Conservation (phyloP, 53 echinoderm and acorn worm genomes). For the Astropecten irregularis region DNA sequence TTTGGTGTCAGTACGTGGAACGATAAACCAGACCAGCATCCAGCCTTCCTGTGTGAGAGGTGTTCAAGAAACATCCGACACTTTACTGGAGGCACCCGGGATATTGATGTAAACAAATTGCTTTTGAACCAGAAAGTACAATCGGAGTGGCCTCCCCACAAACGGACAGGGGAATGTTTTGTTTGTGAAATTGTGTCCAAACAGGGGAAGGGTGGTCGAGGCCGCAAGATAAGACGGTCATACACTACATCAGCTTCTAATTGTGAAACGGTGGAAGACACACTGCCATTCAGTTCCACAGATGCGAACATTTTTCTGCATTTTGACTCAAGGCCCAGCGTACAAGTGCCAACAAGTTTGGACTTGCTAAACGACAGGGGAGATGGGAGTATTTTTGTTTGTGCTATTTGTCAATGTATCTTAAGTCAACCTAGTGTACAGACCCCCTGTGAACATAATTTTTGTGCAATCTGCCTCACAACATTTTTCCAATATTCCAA, state of each 20-base stretch:
- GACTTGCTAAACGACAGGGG: not conserved
- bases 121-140: not conserved
- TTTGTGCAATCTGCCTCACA: not conserved
- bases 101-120: not conserved
- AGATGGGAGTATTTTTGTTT: not conserved
- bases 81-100: not conserved
- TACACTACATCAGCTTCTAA: not conserved
- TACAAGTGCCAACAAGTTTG: not conserved
- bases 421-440: not conserved
- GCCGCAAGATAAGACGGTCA: not conserved
- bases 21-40: not conserved
- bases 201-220: not conserved
- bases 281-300: not conserved
- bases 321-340: not conserved
- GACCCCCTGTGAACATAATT: slow-evolving; percentile 7
- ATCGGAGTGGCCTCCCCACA: not conserved
- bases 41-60: not conserved
- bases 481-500: not conserved
- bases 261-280: too few species aligned
- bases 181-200: not conserved
- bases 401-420: slow-evolving; percentile 6
- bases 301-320: not conserved
- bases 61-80: not conserved
- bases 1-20: slow-evolving; percentile 2
- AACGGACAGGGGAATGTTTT: not conserved